phyloP scores from a whole-genome alignment of 2,797 vertebrate species.

The Enteromius afrohamiltoni region DNA sequence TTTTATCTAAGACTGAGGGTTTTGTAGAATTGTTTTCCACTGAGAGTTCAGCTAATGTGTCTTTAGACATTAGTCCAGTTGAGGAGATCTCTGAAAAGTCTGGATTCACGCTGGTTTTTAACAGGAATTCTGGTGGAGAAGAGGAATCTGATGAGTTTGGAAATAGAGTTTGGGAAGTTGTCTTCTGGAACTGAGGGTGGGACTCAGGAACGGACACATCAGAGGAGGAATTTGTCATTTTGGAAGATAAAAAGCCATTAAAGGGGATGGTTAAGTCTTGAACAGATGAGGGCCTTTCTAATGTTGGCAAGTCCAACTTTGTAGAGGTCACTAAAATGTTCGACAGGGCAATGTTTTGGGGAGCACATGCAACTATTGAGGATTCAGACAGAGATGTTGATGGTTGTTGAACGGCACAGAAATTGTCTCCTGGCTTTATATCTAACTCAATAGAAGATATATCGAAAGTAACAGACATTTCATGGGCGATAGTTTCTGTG shows the following conservation, averaged over 20 bases:
- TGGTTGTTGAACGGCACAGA: conserved; percentile 37
- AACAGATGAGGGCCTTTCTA: conserved; percentile 9
- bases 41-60: background rate
- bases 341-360: background rate
- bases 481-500: background rate
- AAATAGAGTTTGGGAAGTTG: background rate
- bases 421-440: conserved; percentile 14
- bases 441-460: conserved; percentile 1
- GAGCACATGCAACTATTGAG: background rate
- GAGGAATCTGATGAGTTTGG: background rate
- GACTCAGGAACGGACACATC: background rate
- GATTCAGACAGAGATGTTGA: conserved; percentile 1
- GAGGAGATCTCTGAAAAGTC: background rate
- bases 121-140: conserved; percentile 19
- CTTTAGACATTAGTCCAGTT: background rate
- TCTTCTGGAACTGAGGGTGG: background rate
- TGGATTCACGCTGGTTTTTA: conserved; percentile 12
- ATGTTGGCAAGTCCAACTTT: conserved; percentile 6
- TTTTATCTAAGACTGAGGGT: background rate
- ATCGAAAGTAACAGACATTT: conserved; percentile 12
- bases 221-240: conserved; percentile 3
- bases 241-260: background rate
- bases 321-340: conserved; percentile 1
- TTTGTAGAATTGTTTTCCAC: background rate
- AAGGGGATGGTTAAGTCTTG: background rate